Conservation (phyloP, 2,797 vertebrate species). For the Myotis myotis region DNA sequence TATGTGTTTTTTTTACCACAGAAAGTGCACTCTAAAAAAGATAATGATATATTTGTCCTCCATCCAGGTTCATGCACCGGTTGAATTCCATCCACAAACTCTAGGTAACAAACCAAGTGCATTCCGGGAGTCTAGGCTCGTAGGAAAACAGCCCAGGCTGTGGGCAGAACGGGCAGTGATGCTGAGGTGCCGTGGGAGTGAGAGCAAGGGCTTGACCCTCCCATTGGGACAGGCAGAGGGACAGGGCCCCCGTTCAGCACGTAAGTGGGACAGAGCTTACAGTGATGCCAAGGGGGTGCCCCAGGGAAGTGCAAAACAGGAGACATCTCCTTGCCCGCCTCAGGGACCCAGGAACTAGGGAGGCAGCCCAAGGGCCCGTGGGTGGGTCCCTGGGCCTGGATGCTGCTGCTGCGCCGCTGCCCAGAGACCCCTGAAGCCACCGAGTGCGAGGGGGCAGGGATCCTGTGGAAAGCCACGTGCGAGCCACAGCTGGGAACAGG, state of each 20-base stretch:
- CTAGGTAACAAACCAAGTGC: background rate
- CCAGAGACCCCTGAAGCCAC: background rate
- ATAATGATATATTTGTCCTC: background rate
- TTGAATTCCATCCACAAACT: background rate
- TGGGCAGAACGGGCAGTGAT: background rate
- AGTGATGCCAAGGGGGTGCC: fast-evolving
- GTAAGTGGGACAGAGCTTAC: background rate
- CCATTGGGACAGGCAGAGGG: background rate
- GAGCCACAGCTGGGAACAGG: background rate
- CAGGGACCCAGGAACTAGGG: background rate
- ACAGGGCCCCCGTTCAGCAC: background rate
- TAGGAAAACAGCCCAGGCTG: background rate
- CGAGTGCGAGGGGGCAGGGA: fast-evolving
- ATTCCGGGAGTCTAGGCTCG: background rate
- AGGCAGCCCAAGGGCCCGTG: too few species aligned
- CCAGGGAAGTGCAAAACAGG: background rate
- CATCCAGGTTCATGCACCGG: background rate
- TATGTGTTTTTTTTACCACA: background rate
- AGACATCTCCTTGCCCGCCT: background rate
- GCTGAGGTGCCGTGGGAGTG: too few species aligned
- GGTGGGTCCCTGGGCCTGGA: background rate
- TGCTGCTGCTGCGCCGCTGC: fast-evolving
- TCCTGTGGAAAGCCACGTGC: background rate
- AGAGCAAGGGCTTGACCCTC: background rate
- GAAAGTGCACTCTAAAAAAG: background rate